These are phyloP conservation scores for Pristionchus pacificus DNA, from an alignment of 1,140 invertebrate species.

Conservation along the genomic window DNA sequence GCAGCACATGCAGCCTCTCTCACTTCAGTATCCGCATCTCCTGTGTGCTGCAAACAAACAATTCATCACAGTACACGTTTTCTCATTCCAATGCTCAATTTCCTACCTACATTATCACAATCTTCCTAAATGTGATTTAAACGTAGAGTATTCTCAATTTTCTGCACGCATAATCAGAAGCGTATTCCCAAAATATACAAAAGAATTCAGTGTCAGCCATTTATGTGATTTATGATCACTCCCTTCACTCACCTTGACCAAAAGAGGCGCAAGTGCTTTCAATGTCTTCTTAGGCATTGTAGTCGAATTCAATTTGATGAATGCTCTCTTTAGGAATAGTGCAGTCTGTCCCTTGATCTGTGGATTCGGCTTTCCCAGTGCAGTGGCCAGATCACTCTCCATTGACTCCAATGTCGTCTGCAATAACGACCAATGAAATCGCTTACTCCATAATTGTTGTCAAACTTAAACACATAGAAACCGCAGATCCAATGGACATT, in stretches of 20 bases:
- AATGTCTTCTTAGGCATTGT: constrained; percentile 85
- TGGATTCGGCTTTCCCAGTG: constrained; percentile 88
- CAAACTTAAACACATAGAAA: too few relatives aligned
- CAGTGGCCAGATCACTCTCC: constrained; percentile 75
- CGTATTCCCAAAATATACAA: too few relatives aligned
- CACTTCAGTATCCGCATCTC: constrained; percentile 57
- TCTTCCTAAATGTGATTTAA: constrained; percentile 13
- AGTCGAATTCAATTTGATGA: constrained; percentile 73
- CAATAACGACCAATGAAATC: too few relatives aligned
- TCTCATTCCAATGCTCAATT: constrained; percentile 3
- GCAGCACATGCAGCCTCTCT: constrained; percentile 68
- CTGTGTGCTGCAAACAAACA: constrained; percentile 26
- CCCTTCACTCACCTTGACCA: constrained; percentile 67
- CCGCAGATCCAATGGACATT: too few relatives aligned
- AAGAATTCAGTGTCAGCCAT: too few relatives aligned
- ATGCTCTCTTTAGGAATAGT: constrained; percentile 77
- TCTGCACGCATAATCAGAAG: too few relatives aligned
- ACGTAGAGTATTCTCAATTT: too few relatives aligned
- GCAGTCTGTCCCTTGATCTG: constrained; percentile 86
- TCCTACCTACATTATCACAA: constrained; percentile 1
- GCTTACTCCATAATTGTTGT: too few relatives aligned
- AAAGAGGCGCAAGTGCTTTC: constrained; percentile 74
- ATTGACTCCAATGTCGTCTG: constrained; percentile 79
- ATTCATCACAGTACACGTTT: not conserved
- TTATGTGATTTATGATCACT: not conserved